Evolutionary conservation across 2,113 vertebrate species (phyloP).

Genomic region (Mystacornis crossleyi): DNA sequence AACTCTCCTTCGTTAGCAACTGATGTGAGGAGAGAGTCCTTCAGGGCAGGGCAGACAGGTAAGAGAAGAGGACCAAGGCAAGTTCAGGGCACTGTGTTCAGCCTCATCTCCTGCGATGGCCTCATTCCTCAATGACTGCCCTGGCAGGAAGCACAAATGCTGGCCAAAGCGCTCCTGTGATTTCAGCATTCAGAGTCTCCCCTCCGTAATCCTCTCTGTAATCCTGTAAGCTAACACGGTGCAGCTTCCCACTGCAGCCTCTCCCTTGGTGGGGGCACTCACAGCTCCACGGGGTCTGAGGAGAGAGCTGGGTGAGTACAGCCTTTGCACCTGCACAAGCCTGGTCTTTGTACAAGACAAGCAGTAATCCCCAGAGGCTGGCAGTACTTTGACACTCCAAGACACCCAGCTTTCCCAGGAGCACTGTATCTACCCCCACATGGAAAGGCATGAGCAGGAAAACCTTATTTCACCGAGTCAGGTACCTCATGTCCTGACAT

Average conservation of each 20-base stretch:
- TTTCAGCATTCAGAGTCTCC: neutral
- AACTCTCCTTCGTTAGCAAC: neutral
- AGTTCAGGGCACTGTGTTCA: neutral
- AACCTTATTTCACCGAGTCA: accelerated
- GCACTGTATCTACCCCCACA: neutral
- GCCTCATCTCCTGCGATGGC: accelerated
- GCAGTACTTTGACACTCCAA: neutral
- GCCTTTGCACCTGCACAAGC: neutral
- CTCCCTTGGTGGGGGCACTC: neutral
- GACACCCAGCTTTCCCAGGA: neutral
- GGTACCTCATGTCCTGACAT: neutral
- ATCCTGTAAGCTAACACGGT: neutral
- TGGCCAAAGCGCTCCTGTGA: neutral
- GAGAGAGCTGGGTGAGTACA: accelerated
- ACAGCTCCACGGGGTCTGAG: accelerated
- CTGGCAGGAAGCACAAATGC: neutral
- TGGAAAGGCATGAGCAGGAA: neutral
- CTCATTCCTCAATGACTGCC: neutral
- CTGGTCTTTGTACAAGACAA: neutral
- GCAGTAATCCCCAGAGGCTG: neutral
- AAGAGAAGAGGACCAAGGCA: neutral
- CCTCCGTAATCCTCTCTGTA: neutral
- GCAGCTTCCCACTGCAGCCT: neutral
- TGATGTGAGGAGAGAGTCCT: neutral
- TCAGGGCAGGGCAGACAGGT: neutral